Evolutionary conservation across 1,140 invertebrate genomes (phyloP).

Genomic region (Drosophila dunni): DNA sequence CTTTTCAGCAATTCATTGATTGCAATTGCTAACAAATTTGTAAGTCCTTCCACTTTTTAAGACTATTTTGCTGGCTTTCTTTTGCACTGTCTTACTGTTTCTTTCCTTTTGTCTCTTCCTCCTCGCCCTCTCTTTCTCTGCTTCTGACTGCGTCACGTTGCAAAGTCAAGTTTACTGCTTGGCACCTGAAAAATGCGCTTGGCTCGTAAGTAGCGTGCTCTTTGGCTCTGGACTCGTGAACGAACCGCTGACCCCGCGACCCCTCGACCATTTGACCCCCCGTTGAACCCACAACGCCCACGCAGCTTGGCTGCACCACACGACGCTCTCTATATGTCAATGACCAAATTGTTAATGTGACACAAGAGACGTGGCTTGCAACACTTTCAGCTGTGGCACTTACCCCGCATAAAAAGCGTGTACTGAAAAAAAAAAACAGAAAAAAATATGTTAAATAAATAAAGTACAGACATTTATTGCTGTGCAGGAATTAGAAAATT

Average conservation of each 20-base stretch:
- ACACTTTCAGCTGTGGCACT: not conserved
- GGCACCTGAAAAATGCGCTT: slow-evolving; percentile 37
- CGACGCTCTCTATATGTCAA: slow-evolving; percentile 30
- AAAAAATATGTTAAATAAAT: not conserved
- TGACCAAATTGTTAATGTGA: slow-evolving; percentile 42
- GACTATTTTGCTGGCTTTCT: not conserved
- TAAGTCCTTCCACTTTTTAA: slow-evolving; percentile 29
- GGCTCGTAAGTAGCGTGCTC: slow-evolving; percentile 15
- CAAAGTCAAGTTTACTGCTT: slow-evolving; percentile 16
- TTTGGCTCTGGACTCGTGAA: slow-evolving; percentile 22
- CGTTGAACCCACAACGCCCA: not conserved
- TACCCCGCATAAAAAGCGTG: not conserved
- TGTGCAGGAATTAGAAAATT: too few species aligned
- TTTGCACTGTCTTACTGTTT: not conserved
- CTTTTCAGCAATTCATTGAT: slow-evolving; percentile 22
- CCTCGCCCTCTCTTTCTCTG: not conserved
- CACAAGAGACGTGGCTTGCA: slow-evolving; percentile 16
- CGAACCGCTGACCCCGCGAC: not conserved
- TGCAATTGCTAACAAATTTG: slow-evolving; percentile 20
- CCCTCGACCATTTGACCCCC: not conserved
- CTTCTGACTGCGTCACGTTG: not conserved
- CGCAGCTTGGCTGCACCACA: not conserved
- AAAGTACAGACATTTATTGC: too few species aligned
- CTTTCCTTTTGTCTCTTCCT: not conserved
- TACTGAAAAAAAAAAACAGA: not conserved